Evolutionary conservation across 2,888 invertebrate species (phyloP), one percentile per base, ranked within the genome.

Genomic region (Pheosia gnoma): DNA sequence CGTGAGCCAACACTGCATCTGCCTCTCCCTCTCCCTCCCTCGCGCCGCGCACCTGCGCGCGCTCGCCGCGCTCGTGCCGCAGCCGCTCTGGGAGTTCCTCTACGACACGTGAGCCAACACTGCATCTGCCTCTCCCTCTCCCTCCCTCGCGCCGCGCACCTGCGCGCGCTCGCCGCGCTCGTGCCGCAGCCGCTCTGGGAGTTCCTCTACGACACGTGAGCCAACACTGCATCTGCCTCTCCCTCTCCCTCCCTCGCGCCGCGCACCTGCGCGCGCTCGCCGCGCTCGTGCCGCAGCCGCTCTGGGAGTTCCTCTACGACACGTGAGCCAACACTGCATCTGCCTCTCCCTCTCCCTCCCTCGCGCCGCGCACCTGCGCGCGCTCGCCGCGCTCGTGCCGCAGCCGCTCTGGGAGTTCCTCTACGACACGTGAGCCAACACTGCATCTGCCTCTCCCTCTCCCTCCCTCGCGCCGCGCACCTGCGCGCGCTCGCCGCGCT

Each of bases 181-280:
- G 93, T 98, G 62, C 95, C 96, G n/a, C 97, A 97, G 85, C 94
- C 95, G 38, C 95, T 97, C 47, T 98, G 98, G 98, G 96, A 98
- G 82, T 96, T 95, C 84, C 91, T 98, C 4, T 96, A 97, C 80
- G 94, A 95, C 58, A 95, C 95, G 96, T 97, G 73, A 91, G 94
- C 90, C 25, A 67, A 5, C 9, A 7, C 13, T 41, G 5, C 41
- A 6, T 2, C 41, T 41, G 7, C 41, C 41, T 7, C 41, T 8
- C 41, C 41, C 41, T 8, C 41, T 2, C n/a, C n/a, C n/a, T n/a
- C n/a, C n/a, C n/a, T n/a, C n/a, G 93, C 6, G 95, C 96, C 43
- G 87, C 93, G 6, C 92, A 95, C 68, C 95, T 98, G 52, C 95
- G 95, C 62, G 95, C 96, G 68, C 94, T 98, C 47, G 96, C 97